These are phyloP conservation scores for Cynodonichthys magdalenae DNA, from an alignment of 2,797 vertebrate species.

Conservation along the genomic window DNA sequence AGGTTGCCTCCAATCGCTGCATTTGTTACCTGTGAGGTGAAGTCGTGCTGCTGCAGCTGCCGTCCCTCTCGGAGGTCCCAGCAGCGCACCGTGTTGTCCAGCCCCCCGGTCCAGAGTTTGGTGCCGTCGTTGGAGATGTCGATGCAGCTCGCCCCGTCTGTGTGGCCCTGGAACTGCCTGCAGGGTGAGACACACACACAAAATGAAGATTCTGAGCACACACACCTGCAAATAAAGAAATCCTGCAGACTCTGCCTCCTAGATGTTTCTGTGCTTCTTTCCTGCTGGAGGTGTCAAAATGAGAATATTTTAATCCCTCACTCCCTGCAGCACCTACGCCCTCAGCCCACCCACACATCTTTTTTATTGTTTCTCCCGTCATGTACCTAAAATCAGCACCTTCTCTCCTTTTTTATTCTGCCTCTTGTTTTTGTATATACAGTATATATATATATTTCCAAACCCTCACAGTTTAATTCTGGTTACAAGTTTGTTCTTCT, in stretches of 20 bases:
- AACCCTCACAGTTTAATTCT: not conserved
- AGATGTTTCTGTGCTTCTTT: constrained; percentile 19
- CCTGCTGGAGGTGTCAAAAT: constrained; percentile 34
- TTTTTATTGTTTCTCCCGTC: not conserved
- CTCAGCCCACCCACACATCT: constrained; percentile 21
- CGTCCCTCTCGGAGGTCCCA: constrained; percentile 90
- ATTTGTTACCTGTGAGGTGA: constrained; percentile 70
- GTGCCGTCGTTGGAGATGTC: constrained; percentile 88
- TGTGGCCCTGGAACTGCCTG: constrained; percentile 80
- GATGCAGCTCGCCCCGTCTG: constrained; percentile 86
- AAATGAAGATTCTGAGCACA: constrained; percentile 5
- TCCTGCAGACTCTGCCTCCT: constrained; percentile 13
- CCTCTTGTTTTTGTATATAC: no score
- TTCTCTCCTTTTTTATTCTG: not conserved
- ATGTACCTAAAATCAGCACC: constrained; percentile 3
- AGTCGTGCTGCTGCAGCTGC: constrained; percentile 87
- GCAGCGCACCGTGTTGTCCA: constrained; percentile 90
- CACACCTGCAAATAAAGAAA: constrained; percentile 5
- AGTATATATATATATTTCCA: no score
- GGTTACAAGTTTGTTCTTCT: no score
- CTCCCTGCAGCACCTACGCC: constrained; percentile 14
- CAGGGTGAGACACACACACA: not conserved
- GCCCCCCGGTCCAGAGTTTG: constrained; percentile 88
- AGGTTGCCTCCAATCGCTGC: no score
- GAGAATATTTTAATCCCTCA: constrained; percentile 33